Evolutionary conservation across 2,888 invertebrate genomes (phyloP), one percentile per base, ranked within the genome.

Genomic region (Brachypalpus laphriformis): DNA sequence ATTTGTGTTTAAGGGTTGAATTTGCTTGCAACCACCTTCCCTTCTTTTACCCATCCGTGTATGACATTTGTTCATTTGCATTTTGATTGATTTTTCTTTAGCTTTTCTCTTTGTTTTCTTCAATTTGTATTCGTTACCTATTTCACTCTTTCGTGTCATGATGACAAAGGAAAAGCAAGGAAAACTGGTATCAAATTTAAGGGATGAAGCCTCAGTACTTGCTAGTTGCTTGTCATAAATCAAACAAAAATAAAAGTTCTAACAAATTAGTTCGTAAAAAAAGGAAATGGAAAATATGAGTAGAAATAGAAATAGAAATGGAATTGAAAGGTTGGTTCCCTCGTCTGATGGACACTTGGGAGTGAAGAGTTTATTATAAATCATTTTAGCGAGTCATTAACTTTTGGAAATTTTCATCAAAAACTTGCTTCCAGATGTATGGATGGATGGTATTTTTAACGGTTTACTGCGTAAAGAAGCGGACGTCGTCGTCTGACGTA

Each of bases 371-470:
- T 63, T 59, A 34, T 54, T 51, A 51, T 65, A 71, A 82, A 66
- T 82, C 45, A 59, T 61, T 66, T 77, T 54, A 61, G 42, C 68
- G 16, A 61, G 61, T 70, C 76, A 77, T 77, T 77, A 77, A 77
- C 14, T 61, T 20, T 40, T n/a, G 57, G 40, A 49, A 59, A 56
- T 76, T 42, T 31, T 45, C 45, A 16, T 65, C 66, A 70, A 42
- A 42, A 45, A 34, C 34, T 45, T 47, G 18, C 34, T 31, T 45
- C 11, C 18, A 25, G 25, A 25, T 25, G 25, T 2, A 25, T 25
- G 59, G 65, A 72, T 77, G 51, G 65, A 65, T 59, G 34, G 40
- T 28, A 42, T 51, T 70, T 37, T 63, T 42, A 65, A 82, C 65
- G 71, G 45, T 54, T 47, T 54, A 49, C 22, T 82, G 82, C n/a